A percentile compares a stretch with the other conserved stretches of the same genome.
Evolutionary conservation across 2,113 vertebrate genomes (phyloP).

Genomic region (Phaetusa simplex): DNA sequence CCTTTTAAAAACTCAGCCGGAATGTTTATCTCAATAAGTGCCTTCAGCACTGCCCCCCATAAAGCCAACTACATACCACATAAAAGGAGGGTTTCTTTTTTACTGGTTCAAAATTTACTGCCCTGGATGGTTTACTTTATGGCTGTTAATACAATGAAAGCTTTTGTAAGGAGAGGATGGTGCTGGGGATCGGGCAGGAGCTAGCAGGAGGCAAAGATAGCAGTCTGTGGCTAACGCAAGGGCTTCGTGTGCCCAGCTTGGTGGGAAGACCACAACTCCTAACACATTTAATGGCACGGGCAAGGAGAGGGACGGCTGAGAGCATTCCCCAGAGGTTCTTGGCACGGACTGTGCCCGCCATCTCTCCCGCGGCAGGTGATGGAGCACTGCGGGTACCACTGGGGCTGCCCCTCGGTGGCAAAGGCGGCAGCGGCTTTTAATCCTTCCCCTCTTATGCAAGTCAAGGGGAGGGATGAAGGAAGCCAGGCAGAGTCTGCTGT

Average conservation of each 20-base stretch:
- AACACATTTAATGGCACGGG: not conserved
- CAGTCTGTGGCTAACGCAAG: not conserved
- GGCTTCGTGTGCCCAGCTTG: not conserved
- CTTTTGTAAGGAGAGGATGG: not conserved
- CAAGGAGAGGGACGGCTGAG: not conserved
- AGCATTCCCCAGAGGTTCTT: not conserved
- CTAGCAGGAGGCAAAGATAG: not conserved
- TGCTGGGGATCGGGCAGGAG: not conserved
- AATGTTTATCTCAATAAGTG: constrained; percentile 36
- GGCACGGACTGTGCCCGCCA: not conserved
- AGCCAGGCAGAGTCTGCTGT: not conserved
- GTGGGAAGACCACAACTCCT: not conserved
- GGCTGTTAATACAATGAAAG: constrained; percentile 12
- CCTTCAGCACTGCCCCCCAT: not conserved
- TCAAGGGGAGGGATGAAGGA: not conserved
- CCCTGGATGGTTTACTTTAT: constrained; percentile 6
- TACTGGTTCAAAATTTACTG: constrained; percentile 18
- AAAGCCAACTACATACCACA: not conserved
- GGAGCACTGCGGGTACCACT: not conserved
- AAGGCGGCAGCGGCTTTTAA: not conserved
- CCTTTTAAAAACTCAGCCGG: constrained; percentile 26
- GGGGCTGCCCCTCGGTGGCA: not conserved
- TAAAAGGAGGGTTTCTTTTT: constrained; percentile 30
- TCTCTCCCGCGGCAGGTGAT: not conserved
- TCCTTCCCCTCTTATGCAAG: not conserved